Evolutionary conservation across 92 coral and sea anemone genomes (phyloP), one percentile per base, ranked within the genome.

Genomic region (Zoanthus solanderi): DNA sequence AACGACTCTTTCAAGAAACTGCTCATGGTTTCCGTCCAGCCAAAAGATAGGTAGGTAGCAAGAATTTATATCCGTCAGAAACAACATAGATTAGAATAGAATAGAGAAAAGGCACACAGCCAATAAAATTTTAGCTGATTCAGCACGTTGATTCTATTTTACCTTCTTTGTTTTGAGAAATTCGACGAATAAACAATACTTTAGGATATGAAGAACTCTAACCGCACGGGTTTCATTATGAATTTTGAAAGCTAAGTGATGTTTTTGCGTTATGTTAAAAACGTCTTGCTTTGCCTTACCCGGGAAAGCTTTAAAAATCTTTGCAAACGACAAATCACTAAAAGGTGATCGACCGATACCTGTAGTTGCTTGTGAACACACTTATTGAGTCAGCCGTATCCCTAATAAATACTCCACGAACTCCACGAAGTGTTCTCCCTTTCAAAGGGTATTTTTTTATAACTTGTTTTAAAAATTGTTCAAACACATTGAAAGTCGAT

Each of bases 21-120:
- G 32, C 95, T 95, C 15, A 79, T 95, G 76, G 98, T 95, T 44
- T 84, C 96, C 42, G 83, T 93, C 84, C 96, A 89, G 42, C 96
- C 94, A 58, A 72, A 75, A 73, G 98, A 95, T 92, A 89, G 98
- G 98, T 95, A 95, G 60, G 95, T 85, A 90, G 89, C 37, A 18
- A 76, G 82, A 71, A 54, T 16, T 14, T 23, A 14, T 44, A 17
- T 75, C 16, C 10, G 37, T 42, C 17, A 73, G 78, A n/a, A 46
- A 73, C 29, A 77, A 31, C 9, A 12, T 54, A 31, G 67, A 77
- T 12, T 29, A 77, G 68, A 77, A 23, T 29, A 53, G 48, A 15
- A 9, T 0, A 13, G 60, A 45, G 30, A 10, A n/a, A 0, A 5
- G 69, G 9, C n/a, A 6, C 17, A 28, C 9, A 63, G 29, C 15